Conservation (phyloP, 2,113 vertebrate genomes). For the Grallaria varia region DNA sequence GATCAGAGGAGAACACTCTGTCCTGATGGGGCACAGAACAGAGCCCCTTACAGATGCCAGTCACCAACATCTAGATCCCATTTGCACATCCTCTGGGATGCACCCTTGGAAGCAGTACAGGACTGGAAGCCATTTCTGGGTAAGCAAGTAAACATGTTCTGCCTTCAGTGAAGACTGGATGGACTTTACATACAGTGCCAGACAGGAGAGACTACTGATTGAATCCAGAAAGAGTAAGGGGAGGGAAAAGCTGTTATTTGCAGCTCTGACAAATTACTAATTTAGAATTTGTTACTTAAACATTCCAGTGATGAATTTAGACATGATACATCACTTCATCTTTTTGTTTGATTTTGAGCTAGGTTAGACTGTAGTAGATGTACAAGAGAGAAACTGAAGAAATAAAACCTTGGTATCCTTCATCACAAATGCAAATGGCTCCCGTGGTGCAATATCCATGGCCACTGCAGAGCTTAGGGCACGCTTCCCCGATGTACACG, state of each 20-base stretch:
- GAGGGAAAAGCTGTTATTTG: background rate
- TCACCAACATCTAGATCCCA: background rate
- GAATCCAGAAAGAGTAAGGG: background rate
- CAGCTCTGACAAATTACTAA: background rate
- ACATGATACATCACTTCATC: background rate
- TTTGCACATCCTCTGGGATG: background rate
- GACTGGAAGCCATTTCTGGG: background rate
- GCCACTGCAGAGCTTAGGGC: slow-evolving; percentile 92
- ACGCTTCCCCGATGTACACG: slow-evolving; percentile 94
- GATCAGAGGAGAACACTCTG: background rate
- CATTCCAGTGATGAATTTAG: background rate
- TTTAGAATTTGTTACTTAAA: background rate
- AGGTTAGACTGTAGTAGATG: background rate
- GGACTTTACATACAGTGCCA: background rate
- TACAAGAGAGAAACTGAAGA: background rate
- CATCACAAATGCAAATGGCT: slow-evolving; percentile 92
- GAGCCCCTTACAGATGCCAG: background rate
- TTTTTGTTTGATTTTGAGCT: background rate
- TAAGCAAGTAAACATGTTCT: background rate
- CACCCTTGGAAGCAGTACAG: background rate
- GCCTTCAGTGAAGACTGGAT: background rate
- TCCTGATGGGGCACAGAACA: background rate
- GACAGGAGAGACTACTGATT: background rate
- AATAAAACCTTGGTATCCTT: slow-evolving; percentile 87
- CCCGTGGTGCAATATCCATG: slow-evolving; percentile 91